These are phyloP conservation scores for Rhodinocichla rosea DNA, from an alignment of 2,113 vertebrate species.

Conservation along the genomic window DNA sequence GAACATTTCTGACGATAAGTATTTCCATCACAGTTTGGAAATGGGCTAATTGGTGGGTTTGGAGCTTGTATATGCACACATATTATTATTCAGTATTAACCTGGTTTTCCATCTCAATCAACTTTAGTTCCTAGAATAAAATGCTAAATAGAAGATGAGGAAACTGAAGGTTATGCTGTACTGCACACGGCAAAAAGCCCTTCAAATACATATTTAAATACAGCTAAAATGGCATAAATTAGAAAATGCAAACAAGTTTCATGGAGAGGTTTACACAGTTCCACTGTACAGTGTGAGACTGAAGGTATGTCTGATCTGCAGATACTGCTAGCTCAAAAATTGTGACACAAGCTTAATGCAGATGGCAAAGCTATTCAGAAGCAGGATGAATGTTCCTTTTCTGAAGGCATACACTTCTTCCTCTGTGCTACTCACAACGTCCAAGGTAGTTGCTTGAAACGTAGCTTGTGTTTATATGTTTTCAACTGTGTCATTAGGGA, in stretches of 20 bases:
- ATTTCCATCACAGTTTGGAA: background rate
- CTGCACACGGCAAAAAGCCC: background rate
- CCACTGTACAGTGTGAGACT: background rate
- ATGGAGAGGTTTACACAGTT: background rate
- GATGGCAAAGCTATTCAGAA: background rate
- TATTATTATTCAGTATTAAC: background rate
- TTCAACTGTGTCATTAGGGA: background rate
- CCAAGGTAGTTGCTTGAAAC: background rate
- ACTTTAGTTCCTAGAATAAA: background rate
- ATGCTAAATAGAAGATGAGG: background rate
- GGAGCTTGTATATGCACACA: background rate
- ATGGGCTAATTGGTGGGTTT: background rate
- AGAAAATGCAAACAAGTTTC: background rate
- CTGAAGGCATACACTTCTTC: background rate
- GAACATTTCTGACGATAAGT: background rate
- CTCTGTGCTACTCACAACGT: background rate
- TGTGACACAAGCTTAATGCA: background rate
- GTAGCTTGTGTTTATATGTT: background rate
- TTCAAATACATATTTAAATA: background rate
- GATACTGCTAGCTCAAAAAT: background rate
- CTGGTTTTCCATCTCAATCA: background rate
- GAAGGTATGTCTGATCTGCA: background rate
- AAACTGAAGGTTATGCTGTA: background rate
- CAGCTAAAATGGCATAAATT: background rate
- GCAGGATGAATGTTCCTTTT: background rate